Evolutionary conservation across 2,113 vertebrate genomes (phyloP), one percentile per base, ranked within the genome.

Genomic region (Nicator chloris): DNA sequence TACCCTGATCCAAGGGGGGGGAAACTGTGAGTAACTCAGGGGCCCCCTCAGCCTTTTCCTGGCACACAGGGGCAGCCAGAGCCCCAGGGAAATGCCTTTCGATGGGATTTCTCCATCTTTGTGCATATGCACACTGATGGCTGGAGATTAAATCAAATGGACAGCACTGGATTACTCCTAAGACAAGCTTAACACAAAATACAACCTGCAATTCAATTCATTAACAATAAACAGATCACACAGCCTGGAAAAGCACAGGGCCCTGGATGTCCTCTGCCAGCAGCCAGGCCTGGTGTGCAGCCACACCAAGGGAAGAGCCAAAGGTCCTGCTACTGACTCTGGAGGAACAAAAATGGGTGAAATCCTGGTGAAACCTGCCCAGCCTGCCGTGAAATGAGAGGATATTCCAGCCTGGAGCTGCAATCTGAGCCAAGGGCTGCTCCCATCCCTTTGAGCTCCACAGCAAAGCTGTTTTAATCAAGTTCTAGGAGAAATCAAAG

Each of bases 221-320:
- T 97, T 61, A 96, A 93, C 30, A 81, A 83, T 4, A 42, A 88
- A 85, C 63, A 91, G 45, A 73, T 33, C 53, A 88, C 82, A 84
- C n/a, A 93, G 91, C 72, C 45, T 35, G 70, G 24, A 50, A 82
- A 82, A 72, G 51, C 93, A 93, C 86, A 66, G 87, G 92, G 95
- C 93, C 39, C 27, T 33, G 14, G 24, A 40, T 59, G 18, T 83
- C 77, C 76, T 49, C 91, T 85, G 97, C 97, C 97, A 96, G 97
- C 97, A 96, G 97, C 96, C 95, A 90, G 86, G 92, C 88, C 94
- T 84, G 66, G 15, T 44, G 63, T 50, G 40, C 5, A 51, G 60
- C 57, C 61, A 82, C 49, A 35, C 63, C 77, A 8, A 13, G 23
- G n/a, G 50, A 31, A 61, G 82, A 89, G 93, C 66, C 96, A 15